These are phyloP conservation scores for Actinia tenebrosa DNA, from an alignment of 64 coral and sea anemone genomes.

Conservation along the genomic window DNA sequence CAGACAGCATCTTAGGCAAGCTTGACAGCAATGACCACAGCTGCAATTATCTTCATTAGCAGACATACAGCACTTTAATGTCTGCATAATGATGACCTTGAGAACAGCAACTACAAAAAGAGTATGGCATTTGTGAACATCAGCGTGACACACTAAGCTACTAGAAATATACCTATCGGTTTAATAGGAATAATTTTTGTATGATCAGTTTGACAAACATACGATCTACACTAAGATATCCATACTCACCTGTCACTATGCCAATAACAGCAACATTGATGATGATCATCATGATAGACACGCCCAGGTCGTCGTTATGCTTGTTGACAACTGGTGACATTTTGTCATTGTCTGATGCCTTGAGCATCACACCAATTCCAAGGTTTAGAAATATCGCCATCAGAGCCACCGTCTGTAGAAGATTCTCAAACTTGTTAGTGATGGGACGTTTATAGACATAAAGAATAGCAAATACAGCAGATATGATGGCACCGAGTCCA, in stretches of 20 bases:
- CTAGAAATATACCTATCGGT: background rate
- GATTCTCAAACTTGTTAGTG: slow-evolving; percentile 30
- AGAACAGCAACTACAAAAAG: background rate
- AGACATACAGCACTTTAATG: background rate
- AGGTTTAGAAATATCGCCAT: no score
- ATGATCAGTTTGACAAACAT: background rate
- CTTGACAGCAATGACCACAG: background rate
- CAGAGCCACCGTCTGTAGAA: slow-evolving; percentile 24
- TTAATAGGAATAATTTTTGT: background rate
- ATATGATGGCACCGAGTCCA: no score
- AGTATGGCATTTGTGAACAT: no score
- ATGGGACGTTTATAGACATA: slow-evolving; percentile 39
- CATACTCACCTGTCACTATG: background rate
- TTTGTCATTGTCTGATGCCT: no score
- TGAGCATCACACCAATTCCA: no score
- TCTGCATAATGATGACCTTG: background rate
- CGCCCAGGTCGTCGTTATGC: no score
- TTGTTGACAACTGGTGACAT: no score
- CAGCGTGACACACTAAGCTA: no score
- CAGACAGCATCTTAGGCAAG: background rate
- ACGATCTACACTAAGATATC: background rate
- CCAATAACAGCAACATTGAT: no score
- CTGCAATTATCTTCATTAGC: background rate
- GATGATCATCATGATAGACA: background rate
- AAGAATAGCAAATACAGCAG: no score